Base-by-base conservation (phyloP, 2,113 vertebrate genomes). In the Arothron firmamentum region DNA sequence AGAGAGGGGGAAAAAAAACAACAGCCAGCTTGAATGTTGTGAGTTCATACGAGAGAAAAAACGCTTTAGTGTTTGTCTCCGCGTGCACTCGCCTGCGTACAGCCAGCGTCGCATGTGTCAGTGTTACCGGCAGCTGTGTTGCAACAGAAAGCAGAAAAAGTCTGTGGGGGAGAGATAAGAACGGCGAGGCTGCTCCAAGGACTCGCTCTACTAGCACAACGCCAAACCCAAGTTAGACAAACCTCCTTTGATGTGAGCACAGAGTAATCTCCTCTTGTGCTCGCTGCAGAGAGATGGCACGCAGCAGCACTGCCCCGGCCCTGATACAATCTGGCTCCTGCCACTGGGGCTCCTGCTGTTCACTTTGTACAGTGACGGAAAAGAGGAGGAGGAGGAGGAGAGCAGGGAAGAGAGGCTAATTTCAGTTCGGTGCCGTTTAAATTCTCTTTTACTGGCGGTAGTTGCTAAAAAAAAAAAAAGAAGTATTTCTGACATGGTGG, bases 151-250 rank as follows among this genome's bases (percentile, higher is more conserved):
- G 78, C 80, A 68, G 69, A 78, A 59, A 54, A 79, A 81, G 85
- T 87, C 87, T 88, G 87, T 70, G 72, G 84, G 84, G 85, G 81
- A 76, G 75, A 88, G 87, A 88, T 88, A 88, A 88, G 87, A 82
- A 70, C 15, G 63, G 53, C 41, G 45, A 75, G 72, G 78, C 80
- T 75, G 83, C 85, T 85, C 81, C 71, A 56, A 85, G 83, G 85
- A 83, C 79, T 74, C 74, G 74, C 75, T 85, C 82, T 52, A 76
- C 71, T 58, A 80, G 78, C 80, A 82, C 80, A 79, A 85, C 74
- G 69, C 75, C 82, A 86, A 72, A 74, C 77, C 83, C 82, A 83
- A 85, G 75, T 87, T 79, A 83, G 73, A 82, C 83, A 88, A 85
- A 80, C 85, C 83, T 81, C 79, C 79, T 88, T 87, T 88, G 87